A percentile compares a stretch with the other conserved stretches of the same genome.
Conservation (phyloP, 2,888 invertebrate genomes). For the Rugalucina vietnamica region DNA sequence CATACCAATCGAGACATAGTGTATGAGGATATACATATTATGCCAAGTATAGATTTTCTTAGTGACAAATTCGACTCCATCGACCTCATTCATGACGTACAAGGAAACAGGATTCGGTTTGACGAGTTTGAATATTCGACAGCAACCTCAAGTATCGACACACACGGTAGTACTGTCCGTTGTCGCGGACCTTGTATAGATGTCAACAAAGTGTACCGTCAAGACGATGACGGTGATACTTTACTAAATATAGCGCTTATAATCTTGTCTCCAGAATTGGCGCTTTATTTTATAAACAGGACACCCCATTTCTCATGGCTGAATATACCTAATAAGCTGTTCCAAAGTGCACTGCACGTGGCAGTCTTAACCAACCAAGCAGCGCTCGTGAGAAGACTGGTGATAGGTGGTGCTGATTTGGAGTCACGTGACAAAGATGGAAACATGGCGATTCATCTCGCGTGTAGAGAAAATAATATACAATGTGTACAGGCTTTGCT, state of each 20-base stretch:
- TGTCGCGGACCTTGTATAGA: conserved; percentile 3
- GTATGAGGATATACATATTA: too few relatives aligned
- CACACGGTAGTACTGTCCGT: background rate
- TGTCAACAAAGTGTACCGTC: background rate
- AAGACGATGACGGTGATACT: conserved; percentile 43
- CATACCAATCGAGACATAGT: too few relatives aligned
- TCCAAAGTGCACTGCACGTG: conserved; percentile 53
- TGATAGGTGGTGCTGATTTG: conserved; percentile 42
- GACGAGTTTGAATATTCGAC: background rate
- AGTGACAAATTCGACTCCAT: background rate
- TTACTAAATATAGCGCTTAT: conserved; percentile 25
- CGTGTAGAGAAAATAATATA: conserved; percentile 35
- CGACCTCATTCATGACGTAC: background rate
- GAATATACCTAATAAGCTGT: conserved; percentile 30
- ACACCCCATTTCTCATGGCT: background rate
- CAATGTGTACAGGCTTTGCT: conserved; percentile 27
- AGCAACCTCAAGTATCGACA: background rate
- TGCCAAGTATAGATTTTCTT: too few relatives aligned
- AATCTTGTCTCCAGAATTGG: background rate
- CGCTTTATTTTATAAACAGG: conserved; percentile 18
- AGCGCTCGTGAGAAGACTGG: conserved; percentile 24
- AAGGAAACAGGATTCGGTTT: background rate
- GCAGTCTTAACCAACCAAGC: conserved; percentile 46
- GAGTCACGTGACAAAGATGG: conserved; percentile 48
- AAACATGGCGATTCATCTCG: conserved; percentile 56